Evolutionary conservation across 2,113 vertebrate genomes (phyloP).

Genomic region (Dendrocopos noguchii): DNA sequence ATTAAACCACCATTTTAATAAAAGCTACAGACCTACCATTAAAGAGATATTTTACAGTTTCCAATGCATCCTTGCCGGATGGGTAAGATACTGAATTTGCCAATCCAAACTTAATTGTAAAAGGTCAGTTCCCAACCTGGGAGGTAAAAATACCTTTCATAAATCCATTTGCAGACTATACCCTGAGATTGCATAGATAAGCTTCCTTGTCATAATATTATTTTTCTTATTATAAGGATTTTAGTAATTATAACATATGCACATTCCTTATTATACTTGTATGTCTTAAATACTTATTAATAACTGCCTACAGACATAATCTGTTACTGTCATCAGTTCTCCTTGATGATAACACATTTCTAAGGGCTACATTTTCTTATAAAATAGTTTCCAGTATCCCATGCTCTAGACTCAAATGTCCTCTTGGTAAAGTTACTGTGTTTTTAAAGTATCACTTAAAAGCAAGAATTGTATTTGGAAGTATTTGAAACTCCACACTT

Average conservation of each 20-base stretch:
- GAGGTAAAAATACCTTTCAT: neutral
- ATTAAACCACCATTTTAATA: constrained; percentile 57
- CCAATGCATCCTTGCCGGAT: neutral
- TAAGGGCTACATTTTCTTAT: neutral
- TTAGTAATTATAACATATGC: neutral
- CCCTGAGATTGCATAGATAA: neutral
- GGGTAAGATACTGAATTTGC: neutral
- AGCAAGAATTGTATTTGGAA: neutral
- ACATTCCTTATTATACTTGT: neutral
- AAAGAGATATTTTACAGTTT: neutral
- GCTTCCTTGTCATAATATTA: neutral
- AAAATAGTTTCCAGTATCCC: neutral
- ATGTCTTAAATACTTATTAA: neutral
- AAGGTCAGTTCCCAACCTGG: neutral
- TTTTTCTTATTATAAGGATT: neutral
- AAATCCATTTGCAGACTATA: neutral
- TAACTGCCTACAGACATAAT: neutral
- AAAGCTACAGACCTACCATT: constrained; percentile 28
- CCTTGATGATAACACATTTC: neutral
- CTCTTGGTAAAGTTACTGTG: neutral
- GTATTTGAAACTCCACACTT: neutral
- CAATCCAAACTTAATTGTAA: neutral
- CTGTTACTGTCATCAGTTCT: neutral
- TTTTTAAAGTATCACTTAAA: neutral
- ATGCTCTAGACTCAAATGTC: neutral